These are phyloP conservation scores for Pollimyrus isidori DNA, from an alignment of 2,113 vertebrate genomes.

Conservation along the genomic window DNA sequence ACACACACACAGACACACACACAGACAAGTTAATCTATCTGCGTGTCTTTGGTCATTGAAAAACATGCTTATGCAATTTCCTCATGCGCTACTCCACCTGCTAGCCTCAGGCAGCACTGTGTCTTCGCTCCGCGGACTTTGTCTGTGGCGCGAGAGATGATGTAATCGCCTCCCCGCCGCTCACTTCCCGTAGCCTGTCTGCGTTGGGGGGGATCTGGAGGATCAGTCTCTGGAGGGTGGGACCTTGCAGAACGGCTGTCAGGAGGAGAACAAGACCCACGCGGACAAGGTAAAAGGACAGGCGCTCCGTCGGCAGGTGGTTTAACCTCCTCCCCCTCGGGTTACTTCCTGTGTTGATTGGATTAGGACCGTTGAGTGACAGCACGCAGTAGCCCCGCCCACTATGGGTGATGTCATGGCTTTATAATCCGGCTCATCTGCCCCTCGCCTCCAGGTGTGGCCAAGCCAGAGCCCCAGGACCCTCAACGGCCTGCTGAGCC, in stretches of 20 bases:
- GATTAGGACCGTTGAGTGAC: neutral
- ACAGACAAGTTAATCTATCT: neutral
- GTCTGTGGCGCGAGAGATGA: neutral
- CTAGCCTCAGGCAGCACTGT: neutral
- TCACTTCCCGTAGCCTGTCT: slow-evolving; percentile 48
- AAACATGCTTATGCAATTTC: neutral
- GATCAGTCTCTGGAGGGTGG: slow-evolving; percentile 60
- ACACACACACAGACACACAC: neutral
- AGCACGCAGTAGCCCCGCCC: neutral
- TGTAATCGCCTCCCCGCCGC: neutral
- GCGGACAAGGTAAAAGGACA: slow-evolving; percentile 63
- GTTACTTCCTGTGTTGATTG: neutral
- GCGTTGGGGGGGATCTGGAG: slow-evolving; percentile 54
- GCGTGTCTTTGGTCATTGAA: neutral
- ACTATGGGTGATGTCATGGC: neutral
- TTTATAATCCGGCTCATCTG: neutral
- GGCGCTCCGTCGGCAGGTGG: neutral
- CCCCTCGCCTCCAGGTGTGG: slow-evolving; percentile 42
- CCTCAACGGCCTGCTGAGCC: slow-evolving; percentile 83
- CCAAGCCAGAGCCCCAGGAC: slow-evolving; percentile 67
- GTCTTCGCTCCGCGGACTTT: slow-evolving; percentile 25
- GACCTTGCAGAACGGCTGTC: slow-evolving; percentile 68
- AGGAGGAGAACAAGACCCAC: slow-evolving; percentile 66
- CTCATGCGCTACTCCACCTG: neutral
- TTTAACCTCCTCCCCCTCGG: neutral